phyloP scores from a whole-genome alignment of 2,888 invertebrate genomes.

The Phaedon cochleariae region DNA sequence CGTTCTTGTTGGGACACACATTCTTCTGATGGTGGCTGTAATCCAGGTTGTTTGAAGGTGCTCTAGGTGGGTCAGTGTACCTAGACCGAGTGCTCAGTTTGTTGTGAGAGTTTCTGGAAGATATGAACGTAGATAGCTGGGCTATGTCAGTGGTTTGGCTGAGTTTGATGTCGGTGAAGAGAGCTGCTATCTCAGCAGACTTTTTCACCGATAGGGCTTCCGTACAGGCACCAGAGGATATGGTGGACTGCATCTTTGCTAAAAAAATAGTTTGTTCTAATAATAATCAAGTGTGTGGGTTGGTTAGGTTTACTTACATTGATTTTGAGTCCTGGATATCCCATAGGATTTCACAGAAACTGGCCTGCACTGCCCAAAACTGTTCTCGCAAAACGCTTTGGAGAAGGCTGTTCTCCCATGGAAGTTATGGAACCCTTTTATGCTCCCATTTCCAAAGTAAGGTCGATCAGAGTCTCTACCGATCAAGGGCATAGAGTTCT shows the following conservation, averaged over 20 bases:
- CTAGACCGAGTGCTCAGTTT: slow-evolving; percentile 41
- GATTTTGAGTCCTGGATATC: slow-evolving; percentile 41
- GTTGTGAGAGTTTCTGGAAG: slow-evolving; percentile 48
- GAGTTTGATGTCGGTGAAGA: slow-evolving; percentile 80
- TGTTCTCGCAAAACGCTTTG: slow-evolving; percentile 50
- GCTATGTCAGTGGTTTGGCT: slow-evolving; percentile 76
- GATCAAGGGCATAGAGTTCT: slow-evolving; percentile 25
- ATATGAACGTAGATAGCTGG: slow-evolving; percentile 56
- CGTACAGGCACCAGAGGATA: slow-evolving; percentile 49
- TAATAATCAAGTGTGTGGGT: no score
- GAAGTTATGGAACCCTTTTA: slow-evolving; percentile 58
- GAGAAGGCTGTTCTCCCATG: slow-evolving; percentile 53
- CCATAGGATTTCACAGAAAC: slow-evolving; percentile 39
- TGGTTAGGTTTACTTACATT: slow-evolving; percentile 36
- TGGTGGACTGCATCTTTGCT: slow-evolving; percentile 44
- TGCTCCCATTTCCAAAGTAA: slow-evolving; percentile 60
- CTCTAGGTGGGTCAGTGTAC: slow-evolving; percentile 43
- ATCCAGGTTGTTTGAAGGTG: slow-evolving; percentile 15
- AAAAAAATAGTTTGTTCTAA: no score
- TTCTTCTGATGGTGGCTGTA: slow-evolving; percentile 28
- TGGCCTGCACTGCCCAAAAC: slow-evolving; percentile 35
- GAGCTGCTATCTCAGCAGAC: slow-evolving; percentile 86
- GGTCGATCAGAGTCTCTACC: slow-evolving; percentile 75
- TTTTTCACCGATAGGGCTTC: slow-evolving; percentile 87
- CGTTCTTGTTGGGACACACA: not conserved